Percentiles rank a stretch among this genome's conserved stretches.
Conservation (phyloP, 1,140 invertebrate species). For the Lordiphosa stackelbergi region DNA sequence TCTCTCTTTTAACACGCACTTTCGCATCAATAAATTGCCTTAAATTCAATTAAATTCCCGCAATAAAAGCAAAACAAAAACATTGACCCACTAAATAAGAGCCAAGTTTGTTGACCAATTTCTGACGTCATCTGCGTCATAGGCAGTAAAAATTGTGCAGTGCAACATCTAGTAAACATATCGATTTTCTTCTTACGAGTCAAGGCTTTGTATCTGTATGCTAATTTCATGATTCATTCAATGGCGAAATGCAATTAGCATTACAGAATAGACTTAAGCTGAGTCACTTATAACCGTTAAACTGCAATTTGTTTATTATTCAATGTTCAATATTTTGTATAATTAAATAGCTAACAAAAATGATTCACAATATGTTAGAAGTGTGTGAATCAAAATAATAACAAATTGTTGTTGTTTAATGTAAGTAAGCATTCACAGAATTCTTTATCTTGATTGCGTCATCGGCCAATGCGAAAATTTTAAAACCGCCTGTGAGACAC, state of each 20-base stretch:
- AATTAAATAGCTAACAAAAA: slow-evolving; percentile 20
- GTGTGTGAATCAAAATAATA: slow-evolving; percentile 8
- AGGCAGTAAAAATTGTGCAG: slow-evolving; percentile 52
- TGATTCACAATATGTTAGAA: slow-evolving; percentile 25
- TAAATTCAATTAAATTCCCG: slow-evolving; percentile 55
- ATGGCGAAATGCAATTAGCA: slow-evolving; percentile 36
- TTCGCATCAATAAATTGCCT: slow-evolving; percentile 25
- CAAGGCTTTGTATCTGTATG: slow-evolving; percentile 10
- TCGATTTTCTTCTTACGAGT: slow-evolving; percentile 47
- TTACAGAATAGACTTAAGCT: slow-evolving; percentile 6
- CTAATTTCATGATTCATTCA: slow-evolving; percentile 44
- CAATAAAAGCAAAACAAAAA: slow-evolving; percentile 41
- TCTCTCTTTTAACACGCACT: background rate
- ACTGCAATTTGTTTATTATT: slow-evolving; percentile 27
- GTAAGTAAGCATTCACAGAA: slow-evolving; percentile 3
- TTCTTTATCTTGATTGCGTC: slow-evolving; percentile 44
- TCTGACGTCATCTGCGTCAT: slow-evolving; percentile 45
- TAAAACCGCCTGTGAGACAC: slow-evolving; percentile 17
- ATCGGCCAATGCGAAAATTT: slow-evolving; percentile 12
- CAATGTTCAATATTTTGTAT: slow-evolving; percentile 17
- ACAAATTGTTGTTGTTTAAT: background rate
- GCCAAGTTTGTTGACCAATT: slow-evolving; percentile 42
- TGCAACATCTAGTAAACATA: slow-evolving; percentile 21
- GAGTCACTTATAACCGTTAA: slow-evolving; percentile 21
- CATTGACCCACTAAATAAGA: slow-evolving; percentile 59